Evolutionary conservation across 2,113 vertebrate species (phyloP), one percentile per base, ranked within the genome.

Genomic region (Pterophyllum scalare): DNA sequence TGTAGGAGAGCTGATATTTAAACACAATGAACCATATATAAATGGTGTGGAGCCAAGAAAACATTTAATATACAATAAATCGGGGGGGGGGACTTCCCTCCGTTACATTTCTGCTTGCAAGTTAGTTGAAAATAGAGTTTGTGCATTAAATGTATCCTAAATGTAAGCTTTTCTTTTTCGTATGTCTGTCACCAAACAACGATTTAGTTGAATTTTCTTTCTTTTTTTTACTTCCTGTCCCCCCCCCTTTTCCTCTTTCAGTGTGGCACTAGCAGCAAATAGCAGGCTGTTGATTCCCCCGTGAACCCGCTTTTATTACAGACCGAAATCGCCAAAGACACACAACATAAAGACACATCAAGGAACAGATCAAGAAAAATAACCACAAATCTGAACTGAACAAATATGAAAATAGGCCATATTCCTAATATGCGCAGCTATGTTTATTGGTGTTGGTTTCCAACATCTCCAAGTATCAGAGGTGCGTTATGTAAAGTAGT

Each of bases 211-310:
- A 2, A 35, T 35, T 35, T 35, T 35, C 6, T 12, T 3, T n/a
- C 0, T 0, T 0, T 0, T 1, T 49, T 52, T 49, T 52, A 28
- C 19, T 72, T 72, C 17, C 43, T 19, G 11, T n/a, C 54, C 31
- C 46, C 26, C 28, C 31, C 26, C 26, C 26, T 52, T 49, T 54
- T 54, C 12, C 11, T 54, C 26, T 54, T 54, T 54, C 31, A 54
- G 26, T 33, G 67, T 54, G 67, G 2, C 67, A 1, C 1, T 72
- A 13, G 28, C 6, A 31, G 43, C 17, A 72, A 52, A 8, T 31
- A 52, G 20, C 12, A 33, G 46, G 67, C 46, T 20, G 46, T 52
- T 72, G 20, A 20, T 72, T 72, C 1, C 24, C 24, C 24, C 28
- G 49, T 20, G 46, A 52, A 14, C 52, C 65, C 20, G 24, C 15